Conservation (phyloP, 2,113 vertebrate genomes). For the Plecturocebus donacophilus region DNA sequence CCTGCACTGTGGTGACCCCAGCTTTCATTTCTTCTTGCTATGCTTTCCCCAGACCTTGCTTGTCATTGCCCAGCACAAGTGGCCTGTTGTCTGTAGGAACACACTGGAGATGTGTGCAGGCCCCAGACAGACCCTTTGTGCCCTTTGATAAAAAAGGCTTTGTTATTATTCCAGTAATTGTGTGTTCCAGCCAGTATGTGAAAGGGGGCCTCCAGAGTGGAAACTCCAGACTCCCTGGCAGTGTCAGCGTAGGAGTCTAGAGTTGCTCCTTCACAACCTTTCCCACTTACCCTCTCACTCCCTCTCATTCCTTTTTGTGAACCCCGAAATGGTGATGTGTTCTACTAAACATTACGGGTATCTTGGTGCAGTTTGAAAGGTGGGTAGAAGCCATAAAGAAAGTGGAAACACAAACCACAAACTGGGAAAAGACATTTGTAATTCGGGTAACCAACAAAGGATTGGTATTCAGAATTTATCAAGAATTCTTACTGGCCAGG, state of each 20-base stretch:
- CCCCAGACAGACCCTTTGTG: conserved; percentile 66
- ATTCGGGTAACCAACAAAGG: neutral
- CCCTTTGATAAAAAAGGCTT: conserved; percentile 65
- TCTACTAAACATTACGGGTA: neutral
- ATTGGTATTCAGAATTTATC: conserved; percentile 23
- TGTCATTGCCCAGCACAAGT: conserved; percentile 43
- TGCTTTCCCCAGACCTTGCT: neutral
- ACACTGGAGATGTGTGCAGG: conserved; percentile 13
- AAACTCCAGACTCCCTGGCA: neutral
- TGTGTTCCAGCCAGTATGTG: neutral
- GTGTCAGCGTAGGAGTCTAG: neutral
- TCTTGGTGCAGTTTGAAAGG: neutral
- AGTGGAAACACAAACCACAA: neutral
- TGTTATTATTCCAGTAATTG: conserved; percentile 47
- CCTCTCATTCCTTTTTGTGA: neutral
- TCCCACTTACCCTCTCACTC: neutral
- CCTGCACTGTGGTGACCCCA: neutral
- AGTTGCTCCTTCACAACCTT: neutral
- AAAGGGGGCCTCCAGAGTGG: neutral
- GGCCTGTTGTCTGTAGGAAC: conserved; percentile 52
- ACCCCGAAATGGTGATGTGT: neutral
- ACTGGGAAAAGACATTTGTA: neutral
- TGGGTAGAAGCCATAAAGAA: neutral
- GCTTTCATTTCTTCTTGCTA: neutral
- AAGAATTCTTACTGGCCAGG: neutral